phyloP scores from a whole-genome alignment of 2,888 invertebrate species.

The Sphaerolaimus hirsutus region DNA sequence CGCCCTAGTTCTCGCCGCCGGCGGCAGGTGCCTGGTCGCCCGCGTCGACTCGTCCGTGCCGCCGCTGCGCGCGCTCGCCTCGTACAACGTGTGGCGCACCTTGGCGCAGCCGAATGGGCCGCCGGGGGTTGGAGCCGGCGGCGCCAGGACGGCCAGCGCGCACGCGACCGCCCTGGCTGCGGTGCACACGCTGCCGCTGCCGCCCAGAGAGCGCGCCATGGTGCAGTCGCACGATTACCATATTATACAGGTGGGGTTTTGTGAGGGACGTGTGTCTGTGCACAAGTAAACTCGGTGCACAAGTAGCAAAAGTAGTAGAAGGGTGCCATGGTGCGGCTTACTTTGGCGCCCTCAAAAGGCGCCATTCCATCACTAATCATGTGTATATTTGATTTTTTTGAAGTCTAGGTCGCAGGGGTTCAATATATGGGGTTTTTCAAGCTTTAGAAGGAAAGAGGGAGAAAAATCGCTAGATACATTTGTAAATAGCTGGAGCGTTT shows the following conservation, averaged over 20 bases:
- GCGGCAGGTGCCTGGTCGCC: constrained; percentile 37
- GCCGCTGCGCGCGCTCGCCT: constrained; percentile 50
- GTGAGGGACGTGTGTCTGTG: too few relatives aligned
- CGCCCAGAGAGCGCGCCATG: constrained; percentile 36
- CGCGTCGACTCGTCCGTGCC: constrained; percentile 62
- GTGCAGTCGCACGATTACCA: constrained; percentile 32
- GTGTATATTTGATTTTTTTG: too few relatives aligned
- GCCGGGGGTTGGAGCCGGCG: constrained; percentile 13
- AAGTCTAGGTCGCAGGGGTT: too few relatives aligned
- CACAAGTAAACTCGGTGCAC: too few relatives aligned
- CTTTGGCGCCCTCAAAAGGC: too few relatives aligned
- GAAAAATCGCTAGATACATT: too few relatives aligned
- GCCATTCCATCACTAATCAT: too few relatives aligned
- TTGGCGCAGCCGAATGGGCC: constrained; percentile 3
- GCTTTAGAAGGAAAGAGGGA: too few relatives aligned
- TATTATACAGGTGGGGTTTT: constrained; percentile 53
- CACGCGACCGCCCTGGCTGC: constrained; percentile 62
- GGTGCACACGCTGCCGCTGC: constrained; percentile 58
- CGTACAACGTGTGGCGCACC: constrained; percentile 16
- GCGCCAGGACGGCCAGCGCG: constrained; percentile 24
- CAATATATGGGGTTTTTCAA: too few relatives aligned
- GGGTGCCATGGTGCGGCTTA: too few relatives aligned
- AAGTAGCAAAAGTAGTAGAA: too few relatives aligned
- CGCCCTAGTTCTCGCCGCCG: constrained; percentile 71
- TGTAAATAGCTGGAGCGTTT: too few relatives aligned